Conservation (phyloP, 2,797 vertebrate species). For the Neopelma chrysocephalum region DNA sequence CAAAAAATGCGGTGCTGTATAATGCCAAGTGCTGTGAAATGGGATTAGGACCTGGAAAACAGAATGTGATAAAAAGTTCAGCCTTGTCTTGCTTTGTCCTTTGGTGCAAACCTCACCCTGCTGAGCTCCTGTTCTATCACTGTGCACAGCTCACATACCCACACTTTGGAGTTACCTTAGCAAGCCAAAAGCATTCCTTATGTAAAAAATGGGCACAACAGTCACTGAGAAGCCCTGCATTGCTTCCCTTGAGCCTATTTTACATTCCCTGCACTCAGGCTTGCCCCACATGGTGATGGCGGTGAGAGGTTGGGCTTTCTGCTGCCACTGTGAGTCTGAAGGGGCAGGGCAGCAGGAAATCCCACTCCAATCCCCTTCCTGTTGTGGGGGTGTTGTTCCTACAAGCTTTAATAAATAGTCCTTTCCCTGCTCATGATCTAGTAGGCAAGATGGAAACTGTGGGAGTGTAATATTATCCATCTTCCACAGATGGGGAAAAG, state of each 20-base stretch:
- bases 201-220: not conserved
- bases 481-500: not conserved
- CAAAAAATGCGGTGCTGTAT: not conserved
- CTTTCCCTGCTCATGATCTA: not conserved
- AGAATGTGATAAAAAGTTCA: not conserved
- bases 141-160: not conserved
- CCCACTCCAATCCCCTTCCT: accelerated
- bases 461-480: not conserved
- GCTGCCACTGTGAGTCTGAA: not conserved
- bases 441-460: not conserved
- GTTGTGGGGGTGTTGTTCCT: accelerated
- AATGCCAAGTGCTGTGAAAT: not conserved
- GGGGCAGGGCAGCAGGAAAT: not conserved
- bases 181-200: not conserved
- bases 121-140: not conserved
- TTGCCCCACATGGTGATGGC: accelerated
- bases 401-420: not conserved
- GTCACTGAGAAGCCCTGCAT: not conserved
- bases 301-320: accelerated
- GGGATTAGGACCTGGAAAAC: not conserved
- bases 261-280: accelerated
- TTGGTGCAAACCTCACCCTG: accelerated
- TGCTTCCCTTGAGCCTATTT: accelerated
- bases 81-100: not conserved
- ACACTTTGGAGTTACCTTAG: accelerated